Percentiles rank a stretch among this genome's conserved stretches.
Conservation (phyloP, 2,113 vertebrate genomes). For the Litocranius walleri region DNA sequence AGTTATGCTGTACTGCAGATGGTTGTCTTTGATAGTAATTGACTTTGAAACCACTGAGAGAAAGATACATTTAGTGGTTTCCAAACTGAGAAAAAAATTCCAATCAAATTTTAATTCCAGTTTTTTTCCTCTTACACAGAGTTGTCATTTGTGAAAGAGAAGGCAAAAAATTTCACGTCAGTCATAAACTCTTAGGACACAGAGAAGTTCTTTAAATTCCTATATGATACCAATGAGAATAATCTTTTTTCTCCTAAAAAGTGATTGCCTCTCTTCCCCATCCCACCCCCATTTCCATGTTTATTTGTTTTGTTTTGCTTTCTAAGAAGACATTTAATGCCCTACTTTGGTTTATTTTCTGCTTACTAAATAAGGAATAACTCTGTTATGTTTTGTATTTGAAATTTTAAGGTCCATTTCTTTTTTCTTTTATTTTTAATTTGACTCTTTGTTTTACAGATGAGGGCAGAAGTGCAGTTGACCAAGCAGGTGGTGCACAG, state of each 20-base stretch:
- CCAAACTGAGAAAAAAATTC: background rate
- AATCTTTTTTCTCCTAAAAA: background rate
- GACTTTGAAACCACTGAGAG: background rate
- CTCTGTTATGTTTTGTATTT: slow-evolving; percentile 76
- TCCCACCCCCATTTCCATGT: slow-evolving; percentile 64
- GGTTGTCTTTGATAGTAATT: background rate
- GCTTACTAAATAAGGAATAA: slow-evolving; percentile 57
- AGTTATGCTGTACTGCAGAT: background rate
- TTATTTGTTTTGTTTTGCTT: slow-evolving; percentile 43
- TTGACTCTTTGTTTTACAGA: slow-evolving; percentile 99
- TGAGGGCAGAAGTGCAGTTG: slow-evolving; percentile 99
- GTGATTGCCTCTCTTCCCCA: slow-evolving; percentile 37
- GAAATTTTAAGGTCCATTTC: slow-evolving; percentile 73
- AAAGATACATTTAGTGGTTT: background rate
- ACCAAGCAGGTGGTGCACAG: slow-evolving; percentile 98
- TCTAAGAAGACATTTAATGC: slow-evolving; percentile 12
- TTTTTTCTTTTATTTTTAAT: slow-evolving; percentile 86
- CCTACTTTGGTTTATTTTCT: slow-evolving; percentile 56
- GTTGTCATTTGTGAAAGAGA: background rate
- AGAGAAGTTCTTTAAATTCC: background rate
- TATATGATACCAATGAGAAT: background rate
- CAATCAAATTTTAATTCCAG: background rate
- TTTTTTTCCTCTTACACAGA: background rate
- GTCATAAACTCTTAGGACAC: background rate
- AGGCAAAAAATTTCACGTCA: background rate